These are phyloP conservation scores for Triplophysa rosa DNA, from an alignment of 2,113 vertebrate species.

Conservation along the genomic window DNA sequence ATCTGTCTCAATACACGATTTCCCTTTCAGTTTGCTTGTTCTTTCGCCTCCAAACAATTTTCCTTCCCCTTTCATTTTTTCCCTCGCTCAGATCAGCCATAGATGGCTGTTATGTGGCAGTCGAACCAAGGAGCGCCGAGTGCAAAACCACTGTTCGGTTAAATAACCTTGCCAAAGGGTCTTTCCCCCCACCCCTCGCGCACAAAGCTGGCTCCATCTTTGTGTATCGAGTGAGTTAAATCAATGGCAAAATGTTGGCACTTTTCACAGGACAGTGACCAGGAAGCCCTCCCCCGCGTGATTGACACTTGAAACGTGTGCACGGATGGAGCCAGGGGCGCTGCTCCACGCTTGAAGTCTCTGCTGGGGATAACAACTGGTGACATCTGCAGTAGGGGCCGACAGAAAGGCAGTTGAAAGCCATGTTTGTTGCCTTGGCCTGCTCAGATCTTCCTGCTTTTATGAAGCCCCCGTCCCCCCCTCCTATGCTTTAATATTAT, in stretches of 20 bases:
- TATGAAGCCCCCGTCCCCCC: conserved; percentile 73
- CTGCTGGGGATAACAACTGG: conserved; percentile 90
- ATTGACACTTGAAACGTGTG: conserved; percentile 94
- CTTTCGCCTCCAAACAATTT: conserved; percentile 66
- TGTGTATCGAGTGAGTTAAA: conserved; percentile 90
- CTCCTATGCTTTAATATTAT: conserved; percentile 87
- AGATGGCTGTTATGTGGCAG: conserved; percentile 82
- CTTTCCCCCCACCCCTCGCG: conserved; percentile 70
- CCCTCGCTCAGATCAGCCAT: conserved; percentile 36
- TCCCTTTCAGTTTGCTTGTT: conserved; percentile 84
- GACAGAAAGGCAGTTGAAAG: conserved; percentile 91
- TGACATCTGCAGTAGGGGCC: conserved; percentile 91
- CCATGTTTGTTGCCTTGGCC: conserved; percentile 85
- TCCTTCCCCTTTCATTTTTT: conserved; percentile 49
- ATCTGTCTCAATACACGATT: conserved; percentile 78
- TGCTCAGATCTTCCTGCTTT: conserved; percentile 87
- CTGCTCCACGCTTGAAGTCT: conserved; percentile 84
- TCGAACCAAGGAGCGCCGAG: conserved; percentile 85
- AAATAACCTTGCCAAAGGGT: conserved; percentile 90
- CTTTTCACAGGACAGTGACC: conserved; percentile 93
- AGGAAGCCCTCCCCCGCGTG: conserved; percentile 77
- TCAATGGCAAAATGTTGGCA: conserved; percentile 92
- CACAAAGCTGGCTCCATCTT: conserved; percentile 87
- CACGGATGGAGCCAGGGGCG: conserved; percentile 87
- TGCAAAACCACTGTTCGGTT: conserved; percentile 80